Conservation (phyloP, 2,113 vertebrate genomes). For the Perognathus longimembris region DNA sequence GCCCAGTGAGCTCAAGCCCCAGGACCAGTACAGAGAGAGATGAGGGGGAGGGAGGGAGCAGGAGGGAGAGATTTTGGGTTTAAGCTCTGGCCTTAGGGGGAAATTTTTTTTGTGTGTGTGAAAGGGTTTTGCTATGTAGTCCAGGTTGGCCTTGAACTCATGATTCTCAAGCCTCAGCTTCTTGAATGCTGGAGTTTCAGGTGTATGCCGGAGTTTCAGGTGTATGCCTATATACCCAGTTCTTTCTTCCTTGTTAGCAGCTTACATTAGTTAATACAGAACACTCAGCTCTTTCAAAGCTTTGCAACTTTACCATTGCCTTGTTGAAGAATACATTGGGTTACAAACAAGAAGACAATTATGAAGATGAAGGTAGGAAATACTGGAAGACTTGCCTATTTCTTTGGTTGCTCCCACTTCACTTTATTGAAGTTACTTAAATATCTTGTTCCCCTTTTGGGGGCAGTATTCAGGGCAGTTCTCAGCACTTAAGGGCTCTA, state of each 20-base stretch:
- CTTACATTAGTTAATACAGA: too few relatives aligned
- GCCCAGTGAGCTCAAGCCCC: too few relatives aligned
- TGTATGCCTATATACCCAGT: too few relatives aligned
- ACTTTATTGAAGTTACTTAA: background rate
- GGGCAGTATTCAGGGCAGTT: too few relatives aligned
- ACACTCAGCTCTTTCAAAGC: background rate
- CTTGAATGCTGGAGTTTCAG: background rate
- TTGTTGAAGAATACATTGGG: background rate
- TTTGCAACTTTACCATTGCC: background rate
- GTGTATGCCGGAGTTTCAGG: too few relatives aligned
- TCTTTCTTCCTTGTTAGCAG: too few relatives aligned
- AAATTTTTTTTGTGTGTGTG: too few relatives aligned
- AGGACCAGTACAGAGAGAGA: too few relatives aligned
- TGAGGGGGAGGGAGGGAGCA: too few relatives aligned
- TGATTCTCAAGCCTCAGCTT: background rate
- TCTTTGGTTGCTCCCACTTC: background rate
- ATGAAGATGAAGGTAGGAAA: background rate
- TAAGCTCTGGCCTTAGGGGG: too few relatives aligned
- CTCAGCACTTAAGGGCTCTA: too few relatives aligned
- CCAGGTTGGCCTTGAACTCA: background rate
- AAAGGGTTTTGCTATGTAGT: background rate
- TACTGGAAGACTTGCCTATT: background rate
- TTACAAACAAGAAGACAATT: constrained; percentile 4
- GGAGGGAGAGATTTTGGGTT: too few relatives aligned
- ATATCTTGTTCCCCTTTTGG: background rate